Evolutionary conservation across 2,113 vertebrate species (phyloP), one percentile per base, ranked within the genome.

Genomic region (Ibidorhyncha struthersii): DNA sequence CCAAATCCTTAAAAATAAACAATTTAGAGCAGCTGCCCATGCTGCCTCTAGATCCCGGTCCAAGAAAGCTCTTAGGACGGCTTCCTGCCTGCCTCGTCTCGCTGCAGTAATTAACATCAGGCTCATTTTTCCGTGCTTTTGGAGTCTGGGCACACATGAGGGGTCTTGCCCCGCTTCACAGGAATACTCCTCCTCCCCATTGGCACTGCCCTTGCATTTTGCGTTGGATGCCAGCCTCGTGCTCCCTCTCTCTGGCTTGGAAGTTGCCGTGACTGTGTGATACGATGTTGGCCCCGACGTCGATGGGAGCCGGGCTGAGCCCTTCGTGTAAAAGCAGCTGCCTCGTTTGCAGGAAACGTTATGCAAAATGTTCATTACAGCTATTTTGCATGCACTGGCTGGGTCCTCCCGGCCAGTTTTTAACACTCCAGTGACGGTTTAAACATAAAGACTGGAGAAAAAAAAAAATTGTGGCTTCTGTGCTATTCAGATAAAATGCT

Each of bases 211-310:
- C 50, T 49, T 30, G 74, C 4, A 0, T 77, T 89, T 93, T 58
- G 1, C 4, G 15, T 27, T 15, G 56, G 27, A 0, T 2, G 4
- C 25, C 78, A 43, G 40, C 32, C 1, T 40, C 5, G 25, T 10
- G 13, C 58, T 32, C 25, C 22, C 49, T 43, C 14, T 6, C 19
- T 20, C 3, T 50, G 43, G 29, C 81, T 13, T 9, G 52, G 61
- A 12, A 2, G 55, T 3, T 12, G 8, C 4, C 36, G 0, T 6
- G 12, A 3, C 4, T 14, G 41, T 12, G 8, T 30, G 58, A 22
- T 18, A 5, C 4, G 4, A 3, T 1, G 2, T 2, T 38, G 58
- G 8, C 41, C 52, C 15, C 2, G 17, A 1, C 3, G 0, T 5
- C 0, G 14, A 3, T 7, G 67, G 69, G 55, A 76, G n/a, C 50